These are phyloP conservation scores for Bombus fervidus DNA, from an alignment of 1,140 invertebrate species.

Conservation along the genomic window DNA sequence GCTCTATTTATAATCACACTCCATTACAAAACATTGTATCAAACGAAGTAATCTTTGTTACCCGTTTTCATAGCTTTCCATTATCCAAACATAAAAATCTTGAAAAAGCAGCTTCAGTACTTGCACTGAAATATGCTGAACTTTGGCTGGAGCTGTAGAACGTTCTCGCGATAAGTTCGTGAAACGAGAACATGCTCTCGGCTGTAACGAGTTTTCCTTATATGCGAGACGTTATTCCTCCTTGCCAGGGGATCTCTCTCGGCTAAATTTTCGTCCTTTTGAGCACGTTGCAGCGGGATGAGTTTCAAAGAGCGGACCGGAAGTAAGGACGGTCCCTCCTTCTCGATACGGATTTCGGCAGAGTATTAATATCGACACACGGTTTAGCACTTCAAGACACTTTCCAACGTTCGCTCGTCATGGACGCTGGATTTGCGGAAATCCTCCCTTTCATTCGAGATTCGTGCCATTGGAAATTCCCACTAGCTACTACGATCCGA, in stretches of 20 bases:
- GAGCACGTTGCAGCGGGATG: background rate
- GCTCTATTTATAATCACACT: background rate
- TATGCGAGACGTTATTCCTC: conserved; percentile 44
- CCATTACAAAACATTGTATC: background rate
- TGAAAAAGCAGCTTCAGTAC: background rate
- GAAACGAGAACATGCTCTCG: conserved; percentile 34
- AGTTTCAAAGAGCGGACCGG: background rate
- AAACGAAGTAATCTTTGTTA: background rate
- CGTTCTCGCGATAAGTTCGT: conserved; percentile 28
- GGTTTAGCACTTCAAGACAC: conserved; percentile 45
- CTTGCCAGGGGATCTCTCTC: conserved; percentile 38
- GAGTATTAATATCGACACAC: conserved; percentile 59
- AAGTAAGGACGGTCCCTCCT: conserved; percentile 30
- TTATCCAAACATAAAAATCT: background rate
- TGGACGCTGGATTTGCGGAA: conserved; percentile 30
- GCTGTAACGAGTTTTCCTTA: conserved; percentile 58
- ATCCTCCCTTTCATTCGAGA: conserved; percentile 45
- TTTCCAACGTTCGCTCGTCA: conserved; percentile 13
- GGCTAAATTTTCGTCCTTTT: conserved; percentile 15
- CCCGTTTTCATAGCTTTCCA: background rate
- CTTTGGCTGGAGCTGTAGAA: too few species aligned
- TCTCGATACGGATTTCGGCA: conserved; percentile 8
- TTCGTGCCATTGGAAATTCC: background rate
- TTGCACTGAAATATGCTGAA: background rate
- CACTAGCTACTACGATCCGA: background rate